Base-by-base conservation (phyloP, 2,113 vertebrate genomes). In the Sisor rabdophorus region DNA sequence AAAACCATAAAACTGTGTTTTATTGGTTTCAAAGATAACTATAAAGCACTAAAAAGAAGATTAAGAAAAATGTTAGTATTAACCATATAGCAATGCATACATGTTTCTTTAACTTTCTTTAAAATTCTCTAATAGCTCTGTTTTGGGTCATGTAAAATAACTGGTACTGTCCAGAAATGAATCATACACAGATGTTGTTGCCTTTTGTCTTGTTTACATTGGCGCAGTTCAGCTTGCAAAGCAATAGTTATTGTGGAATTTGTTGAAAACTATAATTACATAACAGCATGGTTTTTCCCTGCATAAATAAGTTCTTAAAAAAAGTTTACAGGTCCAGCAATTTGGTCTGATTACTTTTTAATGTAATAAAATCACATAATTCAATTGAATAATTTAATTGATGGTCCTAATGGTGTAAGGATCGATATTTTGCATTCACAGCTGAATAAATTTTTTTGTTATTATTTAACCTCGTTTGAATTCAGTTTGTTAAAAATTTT, bases 181-280 rank as follows among this genome's bases (percentile, higher is more conserved):
- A 9, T 44, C 54, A 64, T 32, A 78, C 52, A 32, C 58, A 79
- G 76, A 68, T 24, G 10, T 8, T 40, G 32, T 48, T 15, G 5
- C 10, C 26, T 20, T 44, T 78, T 13, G 60, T 76, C 81, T 70
- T 87, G 84, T 89, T 89, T 89, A 85, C 83, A 82, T 88, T 88
- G 75, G 55, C 84, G 85, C 48, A 85, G 87, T 88, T 63, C 69
- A 11, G 48, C 67, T 74, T 78, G 77, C 81, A 26, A 17, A 83
- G 83, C 53, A 83, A 60, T 77, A 82, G 80, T 87, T 88, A 87
- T 82, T 80, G 78, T 87, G 83, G 85, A 89, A 88, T 89, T 84
- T 84, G 79, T 82, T 85, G 88, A 89, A 91, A 71, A 88, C 79
- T 85, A 68, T 76, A 84, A 89, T 76, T 65, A 55, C 69, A 81